Evolutionary conservation across 2,797 vertebrate genomes (phyloP).

Genomic region (Prunella strophiata): DNA sequence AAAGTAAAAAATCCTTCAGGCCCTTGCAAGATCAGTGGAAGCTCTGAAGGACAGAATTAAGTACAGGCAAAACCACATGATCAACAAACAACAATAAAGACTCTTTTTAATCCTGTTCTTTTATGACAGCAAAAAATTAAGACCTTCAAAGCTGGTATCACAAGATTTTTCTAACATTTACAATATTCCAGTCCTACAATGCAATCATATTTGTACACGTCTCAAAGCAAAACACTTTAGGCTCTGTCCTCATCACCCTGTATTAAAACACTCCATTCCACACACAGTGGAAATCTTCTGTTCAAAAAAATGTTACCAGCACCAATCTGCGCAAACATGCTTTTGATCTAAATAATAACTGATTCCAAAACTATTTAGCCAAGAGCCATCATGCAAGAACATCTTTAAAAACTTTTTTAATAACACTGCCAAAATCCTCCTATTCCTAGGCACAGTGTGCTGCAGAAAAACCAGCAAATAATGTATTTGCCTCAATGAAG

Average conservation of each 20-base stretch:
- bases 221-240: background rate
- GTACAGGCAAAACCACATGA: conserved; percentile 46
- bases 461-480: background rate
- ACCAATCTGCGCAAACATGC: background rate
- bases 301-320: background rate
- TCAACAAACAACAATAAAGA: conserved; percentile 4
- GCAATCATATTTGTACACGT: background rate
- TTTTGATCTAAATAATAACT: background rate
- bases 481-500: background rate
- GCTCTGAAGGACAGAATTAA: conserved; percentile 1
- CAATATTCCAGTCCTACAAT: background rate
- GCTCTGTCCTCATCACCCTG: background rate
- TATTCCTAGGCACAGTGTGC: accelerated
- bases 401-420: background rate
- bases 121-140: background rate
- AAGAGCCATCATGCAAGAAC: background rate
- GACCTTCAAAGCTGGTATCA: conserved; percentile 48
- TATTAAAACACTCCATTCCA: background rate
- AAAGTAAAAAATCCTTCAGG: background rate
- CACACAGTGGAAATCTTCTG: background rate
- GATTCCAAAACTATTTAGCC: background rate
- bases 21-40: background rate
- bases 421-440: background rate
- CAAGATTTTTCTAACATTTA: conserved; percentile 16
- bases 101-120: conserved; percentile 12